Percentiles rank a stretch among this genome's conserved stretches.
Evolutionary conservation across 2,888 invertebrate genomes (phyloP).

Genomic region (Brenthis hecate): DNA sequence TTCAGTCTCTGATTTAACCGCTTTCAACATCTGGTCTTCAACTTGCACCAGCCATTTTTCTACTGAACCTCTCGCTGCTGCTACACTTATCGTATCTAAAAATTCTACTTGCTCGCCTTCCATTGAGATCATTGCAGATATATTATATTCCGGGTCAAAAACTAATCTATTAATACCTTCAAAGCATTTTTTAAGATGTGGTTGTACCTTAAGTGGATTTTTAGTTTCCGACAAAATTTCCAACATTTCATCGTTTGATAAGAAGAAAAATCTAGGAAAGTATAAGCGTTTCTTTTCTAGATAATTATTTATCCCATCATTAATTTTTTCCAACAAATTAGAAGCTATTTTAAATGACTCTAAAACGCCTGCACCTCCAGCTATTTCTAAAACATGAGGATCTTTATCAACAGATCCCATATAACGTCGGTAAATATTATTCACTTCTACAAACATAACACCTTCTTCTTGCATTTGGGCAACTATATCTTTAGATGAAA

Average conservation of each 20-base stretch:
- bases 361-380: constrained; percentile 85
- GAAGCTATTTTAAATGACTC: constrained; percentile 87
- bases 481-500: constrained; percentile 92
- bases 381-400: constrained; percentile 85
- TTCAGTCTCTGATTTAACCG: constrained; percentile 86
- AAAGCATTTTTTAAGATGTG: constrained; percentile 93
- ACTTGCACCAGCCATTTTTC: constrained; percentile 94
- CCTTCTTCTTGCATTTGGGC: constrained; percentile 94
- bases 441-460: constrained; percentile 88
- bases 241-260: constrained; percentile 95
- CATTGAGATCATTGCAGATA: constrained; percentile 89
- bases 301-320: constrained; percentile 91
- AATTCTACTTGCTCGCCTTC: constrained; percentile 88
- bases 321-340: constrained; percentile 88
- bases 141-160: constrained; percentile 87
- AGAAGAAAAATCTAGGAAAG: constrained; percentile 94
- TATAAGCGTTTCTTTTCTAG: constrained; percentile 91
- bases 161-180: constrained; percentile 90
- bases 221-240: constrained; percentile 95
- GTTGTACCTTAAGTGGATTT: constrained; percentile 91
- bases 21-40: constrained; percentile 89
- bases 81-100: constrained; percentile 84
- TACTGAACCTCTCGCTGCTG: constrained; percentile 90
- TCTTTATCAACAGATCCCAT: constrained; percentile 85
- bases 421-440: constrained; percentile 85